These are phyloP conservation scores for Napeogenes inachia DNA, from an alignment of 2,888 invertebrate species.

Conservation along the genomic window DNA sequence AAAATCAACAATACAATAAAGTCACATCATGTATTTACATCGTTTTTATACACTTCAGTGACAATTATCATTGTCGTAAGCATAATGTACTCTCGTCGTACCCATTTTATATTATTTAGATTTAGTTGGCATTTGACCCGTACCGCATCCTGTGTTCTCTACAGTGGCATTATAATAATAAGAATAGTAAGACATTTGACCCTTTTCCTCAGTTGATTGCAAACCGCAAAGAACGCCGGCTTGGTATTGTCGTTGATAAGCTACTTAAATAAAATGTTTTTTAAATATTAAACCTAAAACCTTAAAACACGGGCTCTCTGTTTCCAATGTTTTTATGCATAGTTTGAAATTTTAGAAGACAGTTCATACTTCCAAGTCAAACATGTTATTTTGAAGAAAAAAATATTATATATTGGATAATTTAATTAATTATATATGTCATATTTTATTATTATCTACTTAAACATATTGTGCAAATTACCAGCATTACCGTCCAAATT, in stretches of 20 bases:
- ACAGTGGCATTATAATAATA: constrained; percentile 5
- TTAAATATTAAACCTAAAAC: no score
- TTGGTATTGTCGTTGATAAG: neutral
- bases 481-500: neutral
- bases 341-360: no score
- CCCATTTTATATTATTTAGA: constrained; percentile 58
- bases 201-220: neutral
- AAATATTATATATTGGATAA: constrained; percentile 2
- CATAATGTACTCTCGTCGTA: constrained; percentile 51
- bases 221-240: neutral
- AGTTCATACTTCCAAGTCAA: no score
- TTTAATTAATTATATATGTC: neutral
- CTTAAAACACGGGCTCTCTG: no score
- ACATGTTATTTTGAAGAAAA: neutral
- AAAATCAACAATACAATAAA: constrained; percentile 62
- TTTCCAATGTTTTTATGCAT: no score
- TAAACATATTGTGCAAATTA: constrained; percentile 1
- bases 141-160: constrained; percentile 28
- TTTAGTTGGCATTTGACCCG: constrained; percentile 53
- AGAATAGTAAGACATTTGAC: constrained; percentile 3
- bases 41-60: constrained; percentile 29
- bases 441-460: neutral
- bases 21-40: constrained; percentile 59
- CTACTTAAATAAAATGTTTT: no score
- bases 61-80: constrained; percentile 36